Evolutionary conservation across 2,888 invertebrate genomes (phyloP).

Genomic region (Drosophila neoperkinsi): DNA sequence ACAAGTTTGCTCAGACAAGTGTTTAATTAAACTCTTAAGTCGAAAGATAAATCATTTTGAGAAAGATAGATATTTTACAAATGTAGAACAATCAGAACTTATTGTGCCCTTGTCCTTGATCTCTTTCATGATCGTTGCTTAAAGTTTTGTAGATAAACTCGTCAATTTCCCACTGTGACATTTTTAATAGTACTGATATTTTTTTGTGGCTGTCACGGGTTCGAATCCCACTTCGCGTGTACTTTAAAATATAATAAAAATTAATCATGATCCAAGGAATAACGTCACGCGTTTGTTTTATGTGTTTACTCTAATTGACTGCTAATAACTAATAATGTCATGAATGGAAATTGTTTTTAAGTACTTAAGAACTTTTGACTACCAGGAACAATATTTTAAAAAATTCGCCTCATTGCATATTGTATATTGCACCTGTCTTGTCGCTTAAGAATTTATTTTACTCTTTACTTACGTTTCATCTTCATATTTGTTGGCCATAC

Average conservation of each 20-base stretch:
- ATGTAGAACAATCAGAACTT: slow-evolving; percentile 12
- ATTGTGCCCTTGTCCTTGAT: slow-evolving; percentile 21
- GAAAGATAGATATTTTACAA: not conserved
- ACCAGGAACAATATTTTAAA: not conserved
- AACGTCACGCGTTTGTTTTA: not conserved
- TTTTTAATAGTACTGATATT: slow-evolving; percentile 20
- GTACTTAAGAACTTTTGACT: not conserved
- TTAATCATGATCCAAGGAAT: not conserved
- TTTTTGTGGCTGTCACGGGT: not conserved
- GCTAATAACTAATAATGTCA: not conserved
- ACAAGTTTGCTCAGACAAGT: slow-evolving; percentile 14
- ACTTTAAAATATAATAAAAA: not conserved
- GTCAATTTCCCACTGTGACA: slow-evolving; percentile 10
- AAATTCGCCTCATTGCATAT: not conserved
- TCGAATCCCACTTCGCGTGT: not conserved
- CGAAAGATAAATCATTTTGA: slow-evolving; percentile 6
- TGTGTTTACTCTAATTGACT: not conserved
- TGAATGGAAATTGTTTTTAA: not conserved
- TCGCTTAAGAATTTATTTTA: slow-evolving; percentile 4
- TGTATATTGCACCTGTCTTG: not conserved
- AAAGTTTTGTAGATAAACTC: slow-evolving; percentile 15
- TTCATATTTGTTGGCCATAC: slow-evolving; percentile 68
- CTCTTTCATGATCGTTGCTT: slow-evolving; percentile 17
- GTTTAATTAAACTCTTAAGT: slow-evolving; percentile 35
- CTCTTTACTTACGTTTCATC: slow-evolving; percentile 71